Conservation (phyloP, 2,888 invertebrate genomes). For the Pseudoips prasinana region DNA sequence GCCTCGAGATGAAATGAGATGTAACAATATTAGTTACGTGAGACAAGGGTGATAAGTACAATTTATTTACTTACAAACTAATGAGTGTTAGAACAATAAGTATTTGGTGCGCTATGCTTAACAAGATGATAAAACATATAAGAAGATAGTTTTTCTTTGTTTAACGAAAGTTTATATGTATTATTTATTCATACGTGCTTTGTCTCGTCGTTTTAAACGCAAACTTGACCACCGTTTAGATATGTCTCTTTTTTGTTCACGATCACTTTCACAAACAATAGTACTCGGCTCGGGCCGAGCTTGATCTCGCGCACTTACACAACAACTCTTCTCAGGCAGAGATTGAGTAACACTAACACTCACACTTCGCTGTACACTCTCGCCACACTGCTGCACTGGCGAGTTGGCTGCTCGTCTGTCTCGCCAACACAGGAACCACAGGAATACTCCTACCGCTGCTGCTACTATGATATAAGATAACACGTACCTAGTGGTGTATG, state of each 20-base stretch:
- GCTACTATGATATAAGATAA: neutral
- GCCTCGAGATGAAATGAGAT: neutral
- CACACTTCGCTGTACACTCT: neutral
- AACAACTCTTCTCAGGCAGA: neutral
- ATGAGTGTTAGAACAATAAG: conserved; percentile 1
- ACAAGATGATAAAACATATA: neutral
- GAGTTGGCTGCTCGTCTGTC: neutral
- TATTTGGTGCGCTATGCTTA: neutral
- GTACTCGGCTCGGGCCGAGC: neutral
- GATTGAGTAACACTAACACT: neutral
- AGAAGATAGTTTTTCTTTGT: neutral
- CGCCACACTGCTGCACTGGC: neutral
- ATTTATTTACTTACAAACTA: neutral
- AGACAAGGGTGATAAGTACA: neutral
- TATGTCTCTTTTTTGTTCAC: neutral
- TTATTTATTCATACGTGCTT: neutral
- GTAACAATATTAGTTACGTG: neutral
- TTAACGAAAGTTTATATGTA: neutral
- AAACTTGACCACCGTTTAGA: neutral
- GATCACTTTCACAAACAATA: neutral
- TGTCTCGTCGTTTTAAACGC: neutral
- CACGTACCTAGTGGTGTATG: neutral
- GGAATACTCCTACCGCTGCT: neutral
- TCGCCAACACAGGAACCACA: neutral
- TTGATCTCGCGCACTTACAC: neutral